phyloP scores from a whole-genome alignment of 35 echinoderm and acorn worm species.

The Apostichopus californicus region DNA sequence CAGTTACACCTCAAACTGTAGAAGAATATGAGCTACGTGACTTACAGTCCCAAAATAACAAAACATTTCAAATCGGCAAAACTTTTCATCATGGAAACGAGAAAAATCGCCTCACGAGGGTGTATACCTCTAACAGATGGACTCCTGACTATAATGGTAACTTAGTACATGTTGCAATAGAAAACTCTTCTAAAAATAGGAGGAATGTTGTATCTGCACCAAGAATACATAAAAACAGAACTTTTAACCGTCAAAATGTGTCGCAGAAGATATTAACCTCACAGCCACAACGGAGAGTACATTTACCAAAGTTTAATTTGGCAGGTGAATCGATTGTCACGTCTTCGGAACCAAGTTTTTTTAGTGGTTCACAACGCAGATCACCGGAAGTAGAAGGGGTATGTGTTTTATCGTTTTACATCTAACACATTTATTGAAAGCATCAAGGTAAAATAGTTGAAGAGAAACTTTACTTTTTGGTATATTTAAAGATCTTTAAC shows the following conservation, averaged over 20 bases:
- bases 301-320: constrained; percentile 44
- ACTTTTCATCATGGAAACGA: neutral
- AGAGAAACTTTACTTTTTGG: neutral
- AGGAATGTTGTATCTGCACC: neutral
- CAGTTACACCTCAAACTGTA: constrained; percentile 8
- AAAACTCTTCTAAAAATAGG: neutral
- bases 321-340: constrained; percentile 41
- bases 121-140: constrained; percentile 11
- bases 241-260: neutral
- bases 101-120: neutral
- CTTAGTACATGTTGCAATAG: neutral
- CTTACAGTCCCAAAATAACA: neutral
- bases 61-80: neutral
- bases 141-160: constrained; percentile 26
- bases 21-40: constrained; percentile 11
- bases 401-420: neutral
- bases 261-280: neutral
- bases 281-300: neutral
- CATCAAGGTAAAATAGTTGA: neutral
- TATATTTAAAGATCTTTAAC: neutral
- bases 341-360: constrained; percentile 49
- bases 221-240: constrained; percentile 1
- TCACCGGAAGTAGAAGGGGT: constrained; percentile 39
- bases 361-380: constrained; percentile 26
- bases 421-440: no score